Evolutionary conservation across 2,797 vertebrate species (phyloP).

Genomic region (Trematomus bernacchii): DNA sequence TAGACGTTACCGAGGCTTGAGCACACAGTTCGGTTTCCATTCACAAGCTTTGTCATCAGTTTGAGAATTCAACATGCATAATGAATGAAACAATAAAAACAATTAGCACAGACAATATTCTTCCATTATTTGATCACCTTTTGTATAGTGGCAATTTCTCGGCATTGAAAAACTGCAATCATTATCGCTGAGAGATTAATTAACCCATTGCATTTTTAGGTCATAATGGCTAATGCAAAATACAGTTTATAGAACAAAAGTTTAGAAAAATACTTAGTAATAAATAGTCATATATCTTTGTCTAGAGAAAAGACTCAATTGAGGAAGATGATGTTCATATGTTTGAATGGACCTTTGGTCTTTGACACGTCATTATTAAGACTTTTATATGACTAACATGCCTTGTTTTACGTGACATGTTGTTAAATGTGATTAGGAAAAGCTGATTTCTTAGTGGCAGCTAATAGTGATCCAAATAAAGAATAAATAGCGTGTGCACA

Average conservation of each 20-base stretch:
- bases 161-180: conserved; percentile 48
- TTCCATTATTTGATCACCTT: conserved; percentile 44
- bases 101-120: conserved; percentile 47
- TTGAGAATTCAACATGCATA: conserved; percentile 34
- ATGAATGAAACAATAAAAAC: conserved; percentile 50
- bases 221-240: conserved; percentile 47
- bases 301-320: no score
- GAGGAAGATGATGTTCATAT: no score
- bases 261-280: no score
- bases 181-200: conserved; percentile 64
- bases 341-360: no score
- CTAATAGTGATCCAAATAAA: no score
- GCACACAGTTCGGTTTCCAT: conserved; percentile 25
- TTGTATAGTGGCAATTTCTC: conserved; percentile 48
- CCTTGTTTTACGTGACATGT: no score
- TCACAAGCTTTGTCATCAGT: conserved; percentile 45
- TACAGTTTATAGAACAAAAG: conserved; percentile 22
- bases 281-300: no score
- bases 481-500: conserved; percentile 5
- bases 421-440: no score
- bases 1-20: conserved; percentile 40
- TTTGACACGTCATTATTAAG: no score
- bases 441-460: no score
- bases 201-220: conserved; percentile 44
- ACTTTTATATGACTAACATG: no score